Evolutionary conservation across 2,797 vertebrate species (phyloP).

Genomic region (Sebastes trivittatus): DNA sequence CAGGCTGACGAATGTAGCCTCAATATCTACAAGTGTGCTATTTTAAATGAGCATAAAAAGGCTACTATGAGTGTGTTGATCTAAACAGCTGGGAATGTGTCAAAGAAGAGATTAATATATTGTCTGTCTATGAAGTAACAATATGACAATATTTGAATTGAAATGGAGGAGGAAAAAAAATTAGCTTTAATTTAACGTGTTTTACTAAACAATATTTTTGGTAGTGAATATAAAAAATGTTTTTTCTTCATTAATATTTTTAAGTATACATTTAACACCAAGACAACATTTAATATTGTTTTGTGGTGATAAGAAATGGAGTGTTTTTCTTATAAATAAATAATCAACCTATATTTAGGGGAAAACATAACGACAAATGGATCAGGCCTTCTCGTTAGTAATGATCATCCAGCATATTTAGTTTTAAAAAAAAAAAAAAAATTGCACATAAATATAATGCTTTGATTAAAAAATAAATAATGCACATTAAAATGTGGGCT

Average conservation of each 20-base stretch:
- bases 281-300: background rate
- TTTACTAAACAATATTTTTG: background rate
- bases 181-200: background rate
- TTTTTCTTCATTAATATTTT: background rate
- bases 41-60: background rate
- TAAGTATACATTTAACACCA: background rate
- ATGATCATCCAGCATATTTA: background rate
- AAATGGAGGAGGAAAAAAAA: background rate
- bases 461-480: background rate
- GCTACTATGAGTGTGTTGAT: background rate
- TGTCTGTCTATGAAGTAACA: background rate
- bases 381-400: background rate
- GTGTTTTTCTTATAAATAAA: background rate
- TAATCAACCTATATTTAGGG: background rate
- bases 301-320: background rate
- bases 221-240: background rate
- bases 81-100: background rate
- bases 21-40: background rate
- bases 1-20: background rate
- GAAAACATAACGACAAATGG: background rate
- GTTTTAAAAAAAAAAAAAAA: background rate
- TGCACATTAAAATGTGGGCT: rapidly evolving
- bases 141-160: background rate
- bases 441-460: background rate
- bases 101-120: background rate